Base-by-base conservation (phyloP, 2,888 invertebrate species). In the Lutraria lutraria region DNA sequence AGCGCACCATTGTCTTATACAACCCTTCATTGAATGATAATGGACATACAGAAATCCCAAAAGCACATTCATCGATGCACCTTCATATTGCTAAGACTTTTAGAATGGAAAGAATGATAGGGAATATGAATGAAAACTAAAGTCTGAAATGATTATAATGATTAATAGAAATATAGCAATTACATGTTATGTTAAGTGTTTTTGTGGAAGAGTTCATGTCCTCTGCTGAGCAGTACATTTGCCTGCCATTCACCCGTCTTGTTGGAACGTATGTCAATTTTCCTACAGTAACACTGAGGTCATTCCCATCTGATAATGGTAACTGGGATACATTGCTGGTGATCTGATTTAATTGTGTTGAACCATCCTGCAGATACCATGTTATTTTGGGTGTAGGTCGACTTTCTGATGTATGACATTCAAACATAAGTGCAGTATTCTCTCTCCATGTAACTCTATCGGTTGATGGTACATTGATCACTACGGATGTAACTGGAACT, bases 221-320 rank as follows among this genome's bases (percentile, higher is more conserved):
- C 63, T 68, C 25, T 25, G 63, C 63, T 68, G 63, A 68, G 25
- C 63, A 68, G 63, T 68, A 68, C n/a, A 68, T n/a, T 25, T 68
- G 25, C 63, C 63, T 25, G n/a, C 63, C 63, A 68, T 68, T 68
- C 63, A 68, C 25, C 25, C 3, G 63, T 68, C 63, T 68, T 68
- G 25, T 68, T 25, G 63, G 63, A 25, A 12, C 25, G n/a, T 68
- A 68, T n/a, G 63, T 25, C 63, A 68, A 25, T n/a, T n/a, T 68
- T 68, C 63, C 63, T 68, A 25, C 25, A n/a, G n/a, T 13, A 25
- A 25, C 63, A 25, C 25, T 25, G 12, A 68, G 25, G n/a, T 25
- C 63, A 68, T 68, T 68, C 63, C 12, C 63, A 68, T 68, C 25
- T 25, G 63, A n/a, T 68, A 25, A 21, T 68, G 63, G 63, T 25